Evolutionary conservation across 2,113 vertebrate genomes (phyloP), one percentile per base, ranked within the genome.

Genomic region (Gallinago paraguaiae): DNA sequence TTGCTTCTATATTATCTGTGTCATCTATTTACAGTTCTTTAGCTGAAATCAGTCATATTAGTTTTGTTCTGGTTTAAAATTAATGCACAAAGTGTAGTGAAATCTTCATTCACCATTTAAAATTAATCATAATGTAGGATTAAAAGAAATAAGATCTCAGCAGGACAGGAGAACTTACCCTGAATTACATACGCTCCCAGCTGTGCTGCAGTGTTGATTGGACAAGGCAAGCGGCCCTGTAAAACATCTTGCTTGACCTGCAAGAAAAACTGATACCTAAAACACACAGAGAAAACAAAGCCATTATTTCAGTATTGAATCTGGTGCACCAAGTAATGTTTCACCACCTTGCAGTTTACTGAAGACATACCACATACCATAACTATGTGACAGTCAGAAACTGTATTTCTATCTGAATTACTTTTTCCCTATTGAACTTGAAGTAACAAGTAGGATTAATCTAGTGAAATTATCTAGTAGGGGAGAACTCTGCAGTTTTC

Each of bases 191-290:
- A 98, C 3, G 99, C 98, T 65, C 97, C 98, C 79, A 99, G 97
- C 57, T 98, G 98, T 61, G 98, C 97, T 31, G 98, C 98, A 54
- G 93, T 96, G 68, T 97, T 97, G 79, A 88, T 2, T 6, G 98
- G 97, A 82, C 98, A 99, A 10, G 98, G 99, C 76, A 99, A 96
- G 11, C 98, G 98, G 48, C 99, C 98, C 95, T 99, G 98, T 41
- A 98, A 96, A 72, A 99, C 96, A 67, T 99, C 99, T 96, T 99
- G 99, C 94, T 99, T 98, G 77, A 99, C 98, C 92, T 99, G 99
- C 83, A 99, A 97, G 97, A 99, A 99, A 97, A 99, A 98, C 96
- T 99, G 99, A 90, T 98, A 99, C 95, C 99, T 99, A 96, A 95
- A 97, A 98, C 48, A 97, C 57, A 97, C 77, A 85, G 25, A 89